Base-by-base conservation (phyloP, 2,797 vertebrate species). In the Hemibagrus guttatus region DNA sequence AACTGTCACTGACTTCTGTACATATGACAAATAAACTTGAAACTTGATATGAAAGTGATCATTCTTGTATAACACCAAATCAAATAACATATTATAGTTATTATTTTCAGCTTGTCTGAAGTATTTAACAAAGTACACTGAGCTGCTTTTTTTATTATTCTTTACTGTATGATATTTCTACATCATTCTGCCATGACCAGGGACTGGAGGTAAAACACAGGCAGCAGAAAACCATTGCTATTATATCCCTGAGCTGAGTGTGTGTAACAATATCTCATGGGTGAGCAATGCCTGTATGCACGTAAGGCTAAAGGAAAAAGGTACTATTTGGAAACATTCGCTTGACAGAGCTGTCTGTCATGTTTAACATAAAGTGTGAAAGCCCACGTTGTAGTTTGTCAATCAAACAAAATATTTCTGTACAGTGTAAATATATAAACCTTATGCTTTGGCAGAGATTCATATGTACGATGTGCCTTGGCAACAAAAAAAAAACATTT, bases 351-450 rank as follows among this genome's bases (percentile, higher is more conserved):
- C 75, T 54, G 49, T 76, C 74, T 58, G 52, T 75, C 13, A 16
- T n/a, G 14, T 58, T 78, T 58, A 58, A 35, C 17, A 26, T 35
- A 58, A 78, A 78, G 17, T 14, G 52, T 13, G 52, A 58, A 58
- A 56, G 58, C 12, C 42, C 23, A 6, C n/a, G 23, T n/a, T n/a
- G 26, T 49, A 5, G 23, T 49, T 49, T 31, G 52, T 23, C 28
- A 56, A 17, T 78, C 75, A 78, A 58, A 35, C 72, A 75, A 16
- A 69, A n/a, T 75, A n/a, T 52, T 74, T 74, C 26, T 23, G 12
- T 76, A 19, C 16, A 12, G 16, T 76, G 49, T 28, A 31, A 31
- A 54, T n/a, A 54, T 31, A 56, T 28, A 75, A 17, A 75, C 72
- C 72, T 75, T 52, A 8, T n/a, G 72, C 46, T 52, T 52, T 52